Evolutionary conservation across 2,113 vertebrate genomes (phyloP).

Genomic region (Lathamus discolor): DNA sequence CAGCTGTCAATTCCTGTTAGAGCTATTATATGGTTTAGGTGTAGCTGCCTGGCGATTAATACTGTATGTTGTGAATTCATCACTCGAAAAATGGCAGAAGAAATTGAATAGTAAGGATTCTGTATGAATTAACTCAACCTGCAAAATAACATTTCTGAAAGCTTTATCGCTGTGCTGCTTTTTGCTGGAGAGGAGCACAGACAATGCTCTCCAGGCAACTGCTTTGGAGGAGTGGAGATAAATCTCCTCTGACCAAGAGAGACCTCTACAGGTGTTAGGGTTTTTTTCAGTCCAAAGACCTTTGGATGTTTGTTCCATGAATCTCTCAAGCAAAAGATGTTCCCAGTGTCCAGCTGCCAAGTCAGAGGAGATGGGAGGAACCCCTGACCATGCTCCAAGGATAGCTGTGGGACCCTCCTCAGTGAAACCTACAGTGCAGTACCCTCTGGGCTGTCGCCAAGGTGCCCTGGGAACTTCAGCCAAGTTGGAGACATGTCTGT

Average conservation of each 20-base stretch:
- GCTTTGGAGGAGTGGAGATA: neutral
- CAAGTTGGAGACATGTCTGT: fast-evolving
- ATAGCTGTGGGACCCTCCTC: neutral
- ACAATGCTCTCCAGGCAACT: fast-evolving
- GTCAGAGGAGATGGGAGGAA: neutral
- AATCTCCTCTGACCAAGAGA: conserved; percentile 25
- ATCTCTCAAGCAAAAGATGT: neutral
- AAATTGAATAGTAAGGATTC: neutral
- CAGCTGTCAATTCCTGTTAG: neutral
- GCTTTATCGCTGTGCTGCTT: neutral
- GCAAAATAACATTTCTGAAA: neutral
- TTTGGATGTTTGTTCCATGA: neutral
- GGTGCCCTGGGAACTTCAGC: neutral
- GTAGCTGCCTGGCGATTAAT: neutral
- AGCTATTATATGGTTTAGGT: neutral
- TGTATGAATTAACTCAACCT: neutral
- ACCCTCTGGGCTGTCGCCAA: neutral
- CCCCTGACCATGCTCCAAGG: fast-evolving
- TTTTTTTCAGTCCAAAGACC: neutral
- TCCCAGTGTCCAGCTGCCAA: neutral
- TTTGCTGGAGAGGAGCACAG: neutral
- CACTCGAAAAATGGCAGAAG: neutral
- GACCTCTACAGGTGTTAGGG: neutral
- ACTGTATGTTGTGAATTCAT: neutral
- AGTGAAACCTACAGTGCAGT: fast-evolving